Conservation (phyloP, 2,888 invertebrate species). For the Leptopilina myrica region DNA sequence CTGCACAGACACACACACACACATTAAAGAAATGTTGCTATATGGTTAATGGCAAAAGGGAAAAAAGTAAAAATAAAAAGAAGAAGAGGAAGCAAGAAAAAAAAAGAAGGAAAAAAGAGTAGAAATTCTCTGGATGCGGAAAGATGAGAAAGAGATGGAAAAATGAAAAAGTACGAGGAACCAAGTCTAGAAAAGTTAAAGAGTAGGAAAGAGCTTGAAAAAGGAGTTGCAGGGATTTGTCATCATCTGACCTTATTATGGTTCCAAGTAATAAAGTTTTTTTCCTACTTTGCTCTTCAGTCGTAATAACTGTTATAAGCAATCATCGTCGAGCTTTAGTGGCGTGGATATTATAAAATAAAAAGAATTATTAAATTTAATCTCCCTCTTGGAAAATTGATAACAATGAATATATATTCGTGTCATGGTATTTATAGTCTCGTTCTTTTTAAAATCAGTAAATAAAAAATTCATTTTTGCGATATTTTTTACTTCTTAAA, state of each 20-base stretch:
- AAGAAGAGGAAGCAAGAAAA: neutral
- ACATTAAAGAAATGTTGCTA: conserved; percentile 22
- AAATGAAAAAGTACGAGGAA: neutral
- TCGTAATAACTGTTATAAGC: conserved; percentile 16
- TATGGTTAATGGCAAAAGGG: conserved; percentile 19
- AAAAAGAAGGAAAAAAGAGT: neutral
- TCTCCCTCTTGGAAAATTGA: neutral
- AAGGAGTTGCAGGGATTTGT: conserved; percentile 49
- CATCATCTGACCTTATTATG: conserved; percentile 55
- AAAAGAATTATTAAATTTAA: neutral
- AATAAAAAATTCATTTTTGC: too few relatives aligned
- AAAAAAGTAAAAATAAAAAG: neutral
- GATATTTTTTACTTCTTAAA: too few relatives aligned
- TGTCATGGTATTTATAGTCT: too few relatives aligned
- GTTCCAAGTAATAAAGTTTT: conserved; percentile 19
- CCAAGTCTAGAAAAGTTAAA: neutral
- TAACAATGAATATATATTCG: too few relatives aligned
- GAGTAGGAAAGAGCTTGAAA: neutral
- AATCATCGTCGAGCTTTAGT: conserved; percentile 2
- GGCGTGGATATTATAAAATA: neutral
- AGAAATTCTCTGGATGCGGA: conserved; percentile 18
- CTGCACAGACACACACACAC: conserved; percentile 38
- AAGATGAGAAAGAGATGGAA: conserved; percentile 17
- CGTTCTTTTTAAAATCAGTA: too few relatives aligned
- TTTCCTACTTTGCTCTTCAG: neutral